Conservation (phyloP, 1,140 invertebrate species). For the Drosophila cardini region DNA sequence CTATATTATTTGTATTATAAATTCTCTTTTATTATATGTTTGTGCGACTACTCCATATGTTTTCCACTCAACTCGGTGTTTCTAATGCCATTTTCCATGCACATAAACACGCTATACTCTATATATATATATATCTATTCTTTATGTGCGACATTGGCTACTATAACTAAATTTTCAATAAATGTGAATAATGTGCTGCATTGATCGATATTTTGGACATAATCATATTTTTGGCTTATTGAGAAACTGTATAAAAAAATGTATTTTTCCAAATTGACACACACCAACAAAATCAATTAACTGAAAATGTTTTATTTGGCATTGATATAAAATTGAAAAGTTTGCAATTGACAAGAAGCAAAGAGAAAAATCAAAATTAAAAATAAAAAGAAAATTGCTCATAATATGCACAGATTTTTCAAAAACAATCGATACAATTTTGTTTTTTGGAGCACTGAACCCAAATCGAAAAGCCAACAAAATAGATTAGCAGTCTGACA, state of each 20-base stretch:
- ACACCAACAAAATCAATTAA: slow-evolving; percentile 32
- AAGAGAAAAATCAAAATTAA: slow-evolving; percentile 11
- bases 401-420: slow-evolving; percentile 66
- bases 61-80: slow-evolving; percentile 38
- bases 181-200: slow-evolving; percentile 44
- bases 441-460: slow-evolving; percentile 17
- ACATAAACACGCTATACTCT: slow-evolving; percentile 22
- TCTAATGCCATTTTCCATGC: slow-evolving; percentile 30
- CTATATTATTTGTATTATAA: slow-evolving; percentile 33
- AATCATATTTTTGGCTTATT: slow-evolving; percentile 55
- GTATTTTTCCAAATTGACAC: slow-evolving; percentile 49
- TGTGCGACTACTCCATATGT: slow-evolving; percentile 49
- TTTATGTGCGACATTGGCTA: slow-evolving; percentile 26
- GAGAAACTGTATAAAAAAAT: slow-evolving; percentile 47
- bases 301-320: slow-evolving; percentile 73
- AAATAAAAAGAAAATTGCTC: slow-evolving; percentile 44
- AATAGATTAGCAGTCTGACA: slow-evolving; percentile 35
- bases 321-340: slow-evolving; percentile 59
- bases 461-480: slow-evolving; percentile 28
- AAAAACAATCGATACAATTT: slow-evolving; percentile 10
- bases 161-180: slow-evolving; percentile 8
- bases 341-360: slow-evolving; percentile 34
- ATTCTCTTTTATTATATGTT: slow-evolving; percentile 53
- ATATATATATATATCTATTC: slow-evolving; percentile 2
- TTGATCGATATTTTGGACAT: slow-evolving; percentile 50